These are phyloP conservation scores for Drosophila asahinai DNA, from an alignment of 1,140 invertebrate species.

Conservation along the genomic window DNA sequence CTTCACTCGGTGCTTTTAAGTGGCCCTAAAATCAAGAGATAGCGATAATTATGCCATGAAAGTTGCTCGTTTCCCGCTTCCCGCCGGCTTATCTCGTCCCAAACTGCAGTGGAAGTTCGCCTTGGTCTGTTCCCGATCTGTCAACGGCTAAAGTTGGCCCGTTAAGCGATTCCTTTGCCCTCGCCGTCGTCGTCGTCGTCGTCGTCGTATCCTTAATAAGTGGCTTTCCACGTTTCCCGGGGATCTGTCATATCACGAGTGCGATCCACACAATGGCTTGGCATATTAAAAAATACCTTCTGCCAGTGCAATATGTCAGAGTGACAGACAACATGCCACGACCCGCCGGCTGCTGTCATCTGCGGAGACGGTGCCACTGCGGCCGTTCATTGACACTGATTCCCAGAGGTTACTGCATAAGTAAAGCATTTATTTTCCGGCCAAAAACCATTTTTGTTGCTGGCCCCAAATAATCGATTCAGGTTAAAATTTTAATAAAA, in stretches of 20 bases:
- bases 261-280: constrained; percentile 26
- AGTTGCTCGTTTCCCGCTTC: constrained; percentile 5
- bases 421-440: constrained; percentile 10
- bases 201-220: constrained; percentile 9
- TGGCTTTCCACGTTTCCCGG: not conserved
- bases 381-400: constrained; percentile 45
- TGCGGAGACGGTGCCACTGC: constrained; percentile 24
- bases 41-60: constrained; percentile 40
- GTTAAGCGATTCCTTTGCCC: constrained; percentile 1
- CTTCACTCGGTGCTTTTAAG: constrained; percentile 28
- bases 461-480: constrained; percentile 17
- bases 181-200: too few species aligned
- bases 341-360: constrained; percentile 34
- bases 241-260: constrained; percentile 18
- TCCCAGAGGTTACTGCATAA: constrained; percentile 12
- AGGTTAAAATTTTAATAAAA: constrained; percentile 12
- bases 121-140: constrained; percentile 20
- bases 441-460: not conserved
- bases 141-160: constrained; percentile 16
- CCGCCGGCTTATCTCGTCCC: constrained; percentile 22
- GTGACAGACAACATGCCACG: constrained; percentile 43
- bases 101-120: not conserved
- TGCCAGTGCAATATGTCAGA: constrained; percentile 33
- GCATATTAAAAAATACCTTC: constrained; percentile 40
- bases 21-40: constrained; percentile 38